Conservation (phyloP, 2,888 invertebrate species). For the Quadroppia sp. region DNA sequence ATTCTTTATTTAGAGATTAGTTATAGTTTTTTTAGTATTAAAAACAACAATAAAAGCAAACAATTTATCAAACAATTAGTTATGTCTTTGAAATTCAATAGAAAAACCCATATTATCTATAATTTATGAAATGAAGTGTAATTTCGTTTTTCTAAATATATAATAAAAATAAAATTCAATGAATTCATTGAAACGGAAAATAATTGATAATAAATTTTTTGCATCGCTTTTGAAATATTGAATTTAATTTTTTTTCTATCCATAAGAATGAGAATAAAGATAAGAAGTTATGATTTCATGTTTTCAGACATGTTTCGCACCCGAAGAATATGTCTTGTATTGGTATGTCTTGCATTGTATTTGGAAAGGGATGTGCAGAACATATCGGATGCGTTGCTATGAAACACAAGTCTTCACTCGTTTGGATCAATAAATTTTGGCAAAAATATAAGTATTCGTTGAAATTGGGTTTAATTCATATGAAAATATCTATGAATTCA, state of each 20-base stretch:
- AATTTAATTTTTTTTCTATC: not conserved
- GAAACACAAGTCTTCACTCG: slow-evolving; percentile 14
- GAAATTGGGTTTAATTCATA: not conserved
- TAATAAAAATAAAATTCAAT: too few relatives aligned
- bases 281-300: not conserved
- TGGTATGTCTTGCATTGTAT: slow-evolving; percentile 8
- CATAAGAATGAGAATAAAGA: not conserved
- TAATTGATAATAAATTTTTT: slow-evolving; percentile 12
- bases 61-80: slow-evolving; percentile 15
- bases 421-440: slow-evolving; percentile 8
- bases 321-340: slow-evolving; percentile 13
- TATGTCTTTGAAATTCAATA: not conserved
- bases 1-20: too few relatives aligned
- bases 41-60: not conserved
- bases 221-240: not conserved
- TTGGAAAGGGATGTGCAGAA: slow-evolving; percentile 28
- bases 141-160: not conserved
- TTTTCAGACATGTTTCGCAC: slow-evolving; percentile 1
- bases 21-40: too few relatives aligned
- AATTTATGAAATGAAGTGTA: slow-evolving; percentile 6
- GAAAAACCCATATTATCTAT: not conserved
- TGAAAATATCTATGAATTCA: not conserved
- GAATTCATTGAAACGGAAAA: not conserved
- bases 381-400: slow-evolving; percentile 39
- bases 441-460: not conserved